A percentile compares a stretch with the other conserved stretches of the same genome.
These are phyloP conservation scores for Drosophila tanythrix DNA, from an alignment of 2,888 invertebrate species.

Conservation along the genomic window DNA sequence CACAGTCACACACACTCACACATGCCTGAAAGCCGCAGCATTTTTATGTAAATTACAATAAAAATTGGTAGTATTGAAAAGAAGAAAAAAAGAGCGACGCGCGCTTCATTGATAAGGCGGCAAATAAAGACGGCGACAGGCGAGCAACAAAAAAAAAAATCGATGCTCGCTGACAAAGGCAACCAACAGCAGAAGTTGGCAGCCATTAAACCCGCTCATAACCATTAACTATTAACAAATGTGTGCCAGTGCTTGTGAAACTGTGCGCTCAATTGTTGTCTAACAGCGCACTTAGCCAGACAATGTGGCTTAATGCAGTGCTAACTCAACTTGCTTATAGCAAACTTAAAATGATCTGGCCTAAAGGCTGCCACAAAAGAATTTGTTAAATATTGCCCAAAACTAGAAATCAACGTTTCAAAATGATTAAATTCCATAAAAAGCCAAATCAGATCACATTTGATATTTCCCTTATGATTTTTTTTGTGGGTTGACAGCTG, in stretches of 20 bases:
- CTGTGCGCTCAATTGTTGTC: background rate
- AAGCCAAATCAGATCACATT: background rate
- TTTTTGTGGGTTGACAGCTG: constrained; percentile 7
- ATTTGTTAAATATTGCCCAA: background rate
- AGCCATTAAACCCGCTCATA: constrained; percentile 18
- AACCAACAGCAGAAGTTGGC: constrained; percentile 27
- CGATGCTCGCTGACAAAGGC: constrained; percentile 14
- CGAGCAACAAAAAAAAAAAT: constrained; percentile 10
- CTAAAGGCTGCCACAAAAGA: no score
- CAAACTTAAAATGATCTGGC: background rate
- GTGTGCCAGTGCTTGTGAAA: constrained; percentile 1
- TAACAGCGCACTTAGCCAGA: background rate
- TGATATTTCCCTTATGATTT: background rate
- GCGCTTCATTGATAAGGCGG: constrained; percentile 61
- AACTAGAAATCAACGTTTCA: background rate
- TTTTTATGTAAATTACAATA: constrained; percentile 73
- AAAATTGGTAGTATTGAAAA: constrained; percentile 55
- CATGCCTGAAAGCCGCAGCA: constrained; percentile 43
- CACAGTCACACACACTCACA: constrained; percentile 6
- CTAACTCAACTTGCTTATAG: background rate
- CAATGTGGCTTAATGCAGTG: background rate
- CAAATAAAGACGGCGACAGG: constrained; percentile 8
- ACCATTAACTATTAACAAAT: constrained; percentile 36
- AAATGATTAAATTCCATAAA: background rate
- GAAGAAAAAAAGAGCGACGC: constrained; percentile 11